phyloP scores from a whole-genome alignment of 1,140 invertebrate species.

The Trachelipus rathkii region DNA sequence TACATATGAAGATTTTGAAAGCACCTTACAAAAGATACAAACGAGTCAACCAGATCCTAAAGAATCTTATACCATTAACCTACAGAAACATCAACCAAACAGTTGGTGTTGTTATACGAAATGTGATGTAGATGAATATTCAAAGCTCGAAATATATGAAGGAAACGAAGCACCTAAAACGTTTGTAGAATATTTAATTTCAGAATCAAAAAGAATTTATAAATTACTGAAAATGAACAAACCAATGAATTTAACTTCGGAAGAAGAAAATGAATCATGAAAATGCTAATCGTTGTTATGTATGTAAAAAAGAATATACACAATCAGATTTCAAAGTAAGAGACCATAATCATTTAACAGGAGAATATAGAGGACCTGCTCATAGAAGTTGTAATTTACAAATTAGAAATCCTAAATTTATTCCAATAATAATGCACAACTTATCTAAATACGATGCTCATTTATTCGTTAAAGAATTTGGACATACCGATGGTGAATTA shows the following conservation, averaged over 20 bases:
- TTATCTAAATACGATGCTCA: background rate
- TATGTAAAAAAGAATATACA: background rate
- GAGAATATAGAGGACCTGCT: conserved; percentile 12
- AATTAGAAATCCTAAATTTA: background rate
- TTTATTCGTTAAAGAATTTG: background rate
- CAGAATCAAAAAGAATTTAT: background rate
- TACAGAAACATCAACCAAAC: no score
- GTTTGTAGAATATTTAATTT: conserved; percentile 3
- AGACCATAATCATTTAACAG: conserved; percentile 1
- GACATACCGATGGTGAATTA: background rate
- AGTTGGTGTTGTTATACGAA: no score
- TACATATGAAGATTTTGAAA: no score
- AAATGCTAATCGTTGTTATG: background rate
- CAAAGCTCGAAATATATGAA: conserved; percentile 6
- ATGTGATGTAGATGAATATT: no score
- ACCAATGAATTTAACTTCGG: background rate
- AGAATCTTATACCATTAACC: background rate
- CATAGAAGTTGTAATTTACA: conserved; percentile 6
- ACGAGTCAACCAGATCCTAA: background rate
- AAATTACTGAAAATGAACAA: background rate
- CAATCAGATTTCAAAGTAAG: background rate
- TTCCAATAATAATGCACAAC: background rate
- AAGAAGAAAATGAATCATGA: background rate
- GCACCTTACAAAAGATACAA: no score
- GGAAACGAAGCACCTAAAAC: background rate